phyloP scores from a whole-genome alignment of 2,113 vertebrate species.

The Morone saxatilis region DNA sequence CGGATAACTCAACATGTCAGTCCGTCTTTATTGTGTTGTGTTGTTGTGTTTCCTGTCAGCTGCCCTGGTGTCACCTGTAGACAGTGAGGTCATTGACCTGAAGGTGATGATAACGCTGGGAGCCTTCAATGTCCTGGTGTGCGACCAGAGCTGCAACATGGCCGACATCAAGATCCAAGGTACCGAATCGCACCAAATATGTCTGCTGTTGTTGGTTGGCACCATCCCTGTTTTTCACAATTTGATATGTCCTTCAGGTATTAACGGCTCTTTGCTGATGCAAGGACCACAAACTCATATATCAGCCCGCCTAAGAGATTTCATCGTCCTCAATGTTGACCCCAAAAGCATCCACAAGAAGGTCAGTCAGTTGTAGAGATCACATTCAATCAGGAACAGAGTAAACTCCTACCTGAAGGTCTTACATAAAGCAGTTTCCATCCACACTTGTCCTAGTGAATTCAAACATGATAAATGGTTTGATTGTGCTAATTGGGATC shows the following conservation, averaged over 20 bases:
- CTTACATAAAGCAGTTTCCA: neutral
- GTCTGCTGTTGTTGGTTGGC: neutral
- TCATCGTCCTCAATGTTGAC: slow-evolving; percentile 90
- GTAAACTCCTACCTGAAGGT: too few relatives aligned
- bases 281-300: slow-evolving; percentile 87
- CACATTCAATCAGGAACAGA: neutral
- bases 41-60: slow-evolving; percentile 69
- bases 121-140: slow-evolving; percentile 89
- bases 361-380: slow-evolving; percentile 69
- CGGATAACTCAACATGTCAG: neutral
- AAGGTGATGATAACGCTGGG: slow-evolving; percentile 89
- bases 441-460: too few relatives aligned
- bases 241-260: slow-evolving; percentile 80
- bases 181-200: slow-evolving; percentile 44
- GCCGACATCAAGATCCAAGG: slow-evolving; percentile 94
- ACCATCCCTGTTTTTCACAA: rapidly evolving
- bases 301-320: slow-evolving; percentile 90
- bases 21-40: rapidly evolving
- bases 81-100: slow-evolving; percentile 85
- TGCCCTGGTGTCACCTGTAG: slow-evolving; percentile 47
- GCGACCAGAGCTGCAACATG: slow-evolving; percentile 89
- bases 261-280: slow-evolving; percentile 87
- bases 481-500: too few relatives aligned
- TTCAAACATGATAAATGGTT: too few relatives aligned
- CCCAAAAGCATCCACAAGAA: slow-evolving; percentile 91